Percentiles rank a stretch among this genome's conserved stretches.
Conservation (phyloP, 1,140 invertebrate species). For the Paramacrobiotus metropolitanus region DNA sequence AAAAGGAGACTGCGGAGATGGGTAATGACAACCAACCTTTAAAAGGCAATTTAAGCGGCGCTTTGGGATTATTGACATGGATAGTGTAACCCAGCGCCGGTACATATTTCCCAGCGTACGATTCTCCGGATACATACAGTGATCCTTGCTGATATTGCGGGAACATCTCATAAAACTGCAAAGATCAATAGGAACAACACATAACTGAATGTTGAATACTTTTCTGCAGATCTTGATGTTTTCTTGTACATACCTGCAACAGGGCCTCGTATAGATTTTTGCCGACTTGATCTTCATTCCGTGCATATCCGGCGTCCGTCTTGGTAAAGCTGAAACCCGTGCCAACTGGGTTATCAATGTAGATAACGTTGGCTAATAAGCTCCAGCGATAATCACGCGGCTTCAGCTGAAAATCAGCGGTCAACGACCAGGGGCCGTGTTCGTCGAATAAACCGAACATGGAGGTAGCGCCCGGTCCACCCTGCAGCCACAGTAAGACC, state of each 20-base stretch:
- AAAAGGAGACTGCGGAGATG: too few relatives aligned
- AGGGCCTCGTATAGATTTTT: constrained; percentile 9
- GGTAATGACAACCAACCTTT: not conserved
- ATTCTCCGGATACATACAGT: constrained; percentile 9
- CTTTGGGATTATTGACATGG: not conserved
- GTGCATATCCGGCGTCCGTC: constrained; percentile 6
- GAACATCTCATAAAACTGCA: constrained; percentile 10
- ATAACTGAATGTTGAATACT: too few relatives aligned
- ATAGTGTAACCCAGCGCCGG: constrained; percentile 5
- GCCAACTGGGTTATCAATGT: constrained; percentile 23
- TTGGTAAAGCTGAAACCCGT: constrained; percentile 5
- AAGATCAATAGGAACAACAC: too few relatives aligned
- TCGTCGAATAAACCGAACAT: constrained; percentile 23
- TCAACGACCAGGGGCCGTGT: constrained; percentile 19
- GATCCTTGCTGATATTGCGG: constrained; percentile 5
- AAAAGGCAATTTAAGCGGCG: not conserved
- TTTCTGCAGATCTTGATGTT: too few relatives aligned
- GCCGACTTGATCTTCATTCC: constrained; percentile 8
- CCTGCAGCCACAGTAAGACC: constrained; percentile 22
- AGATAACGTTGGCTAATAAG: constrained; percentile 16
- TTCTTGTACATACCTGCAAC: too few relatives aligned
- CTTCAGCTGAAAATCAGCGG: constrained; percentile 15
- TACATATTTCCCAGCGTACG: constrained; percentile 10
- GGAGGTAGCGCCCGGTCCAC: constrained; percentile 23
- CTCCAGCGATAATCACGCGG: constrained; percentile 8